Evolutionary conservation across 1,140 invertebrate species (phyloP).

Genomic region (Capitella teleta): DNA sequence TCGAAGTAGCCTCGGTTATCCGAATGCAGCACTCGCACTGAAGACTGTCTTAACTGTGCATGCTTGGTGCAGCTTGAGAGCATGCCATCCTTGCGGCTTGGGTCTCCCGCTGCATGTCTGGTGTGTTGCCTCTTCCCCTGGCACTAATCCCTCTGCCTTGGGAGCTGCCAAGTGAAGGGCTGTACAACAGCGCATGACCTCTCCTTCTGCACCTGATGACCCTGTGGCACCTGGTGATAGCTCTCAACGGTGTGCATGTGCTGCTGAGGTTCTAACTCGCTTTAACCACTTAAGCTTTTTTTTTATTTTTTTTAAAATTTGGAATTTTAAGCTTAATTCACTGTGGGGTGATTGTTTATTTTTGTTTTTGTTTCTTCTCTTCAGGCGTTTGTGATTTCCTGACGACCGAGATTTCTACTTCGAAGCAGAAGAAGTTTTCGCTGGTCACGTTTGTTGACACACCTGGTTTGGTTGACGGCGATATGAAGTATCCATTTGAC

Average conservation of each 20-base stretch:
- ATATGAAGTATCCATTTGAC: slow-evolving; percentile 57
- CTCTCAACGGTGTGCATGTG: too few relatives aligned
- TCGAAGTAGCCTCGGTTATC: too few relatives aligned
- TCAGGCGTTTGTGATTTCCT: slow-evolving; percentile 51
- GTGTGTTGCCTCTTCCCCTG: slow-evolving; percentile 29
- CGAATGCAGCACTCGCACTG: too few relatives aligned
- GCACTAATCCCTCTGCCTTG: slow-evolving; percentile 34
- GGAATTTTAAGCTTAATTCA: too few relatives aligned
- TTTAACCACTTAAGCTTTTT: too few relatives aligned
- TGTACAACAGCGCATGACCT: slow-evolving; percentile 29
- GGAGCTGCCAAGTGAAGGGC: slow-evolving; percentile 57
- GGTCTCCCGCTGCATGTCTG: background rate
- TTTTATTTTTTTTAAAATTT: too few relatives aligned
- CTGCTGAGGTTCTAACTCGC: too few relatives aligned
- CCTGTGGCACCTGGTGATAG: too few relatives aligned
- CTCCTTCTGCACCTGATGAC: too few relatives aligned
- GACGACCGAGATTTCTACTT: slow-evolving; percentile 51
- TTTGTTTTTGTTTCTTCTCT: slow-evolving; percentile 7
- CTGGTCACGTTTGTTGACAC: slow-evolving; percentile 55
- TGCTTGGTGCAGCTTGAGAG: too few relatives aligned
- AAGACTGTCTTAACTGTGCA: too few relatives aligned
- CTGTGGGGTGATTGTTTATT: background rate
- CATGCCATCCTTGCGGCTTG: background rate
- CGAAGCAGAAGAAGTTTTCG: slow-evolving; percentile 51
- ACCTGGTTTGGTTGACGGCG: slow-evolving; percentile 54